Percentiles rank a stretch among this genome's conserved stretches.
phyloP scores from a whole-genome alignment of 2,113 vertebrate genomes.

The Pluvianellus socialis region DNA sequence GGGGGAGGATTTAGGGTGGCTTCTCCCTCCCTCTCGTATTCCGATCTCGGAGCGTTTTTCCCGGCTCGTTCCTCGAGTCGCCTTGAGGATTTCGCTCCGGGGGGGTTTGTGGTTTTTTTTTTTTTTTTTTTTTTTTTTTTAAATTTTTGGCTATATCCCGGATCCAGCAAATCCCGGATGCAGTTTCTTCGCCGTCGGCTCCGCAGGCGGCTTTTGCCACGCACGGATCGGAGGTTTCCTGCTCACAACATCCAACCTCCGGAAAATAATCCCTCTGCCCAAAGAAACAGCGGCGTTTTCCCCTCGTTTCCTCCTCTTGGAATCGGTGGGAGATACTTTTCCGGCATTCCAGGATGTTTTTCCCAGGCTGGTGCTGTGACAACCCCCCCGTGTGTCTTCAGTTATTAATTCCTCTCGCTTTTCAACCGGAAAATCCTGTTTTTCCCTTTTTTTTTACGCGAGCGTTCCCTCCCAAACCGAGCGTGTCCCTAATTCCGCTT shows the following conservation, averaged over 20 bases:
- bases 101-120: no score
- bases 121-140: no score
- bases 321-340: background rate
- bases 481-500: no score
- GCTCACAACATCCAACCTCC: background rate
- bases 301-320: background rate
- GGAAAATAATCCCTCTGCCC: background rate
- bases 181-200: background rate
- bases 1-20: background rate
- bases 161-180: accelerated
- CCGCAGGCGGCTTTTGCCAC: background rate
- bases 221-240: accelerated
- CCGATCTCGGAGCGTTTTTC: background rate
- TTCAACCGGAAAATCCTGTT: background rate
- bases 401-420: background rate
- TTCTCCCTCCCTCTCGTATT: background rate
- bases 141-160: no score
- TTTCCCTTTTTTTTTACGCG: background rate
- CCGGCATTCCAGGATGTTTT: background rate
- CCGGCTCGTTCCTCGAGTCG: no score
- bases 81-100: background rate
- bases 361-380: background rate
- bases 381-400: accelerated
- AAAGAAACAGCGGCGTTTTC: background rate
- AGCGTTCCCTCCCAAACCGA: background rate